These are phyloP conservation scores for Plumapathes pennacea DNA, from an alignment of 92 coral and sea anemone genomes.

Conservation along the genomic window DNA sequence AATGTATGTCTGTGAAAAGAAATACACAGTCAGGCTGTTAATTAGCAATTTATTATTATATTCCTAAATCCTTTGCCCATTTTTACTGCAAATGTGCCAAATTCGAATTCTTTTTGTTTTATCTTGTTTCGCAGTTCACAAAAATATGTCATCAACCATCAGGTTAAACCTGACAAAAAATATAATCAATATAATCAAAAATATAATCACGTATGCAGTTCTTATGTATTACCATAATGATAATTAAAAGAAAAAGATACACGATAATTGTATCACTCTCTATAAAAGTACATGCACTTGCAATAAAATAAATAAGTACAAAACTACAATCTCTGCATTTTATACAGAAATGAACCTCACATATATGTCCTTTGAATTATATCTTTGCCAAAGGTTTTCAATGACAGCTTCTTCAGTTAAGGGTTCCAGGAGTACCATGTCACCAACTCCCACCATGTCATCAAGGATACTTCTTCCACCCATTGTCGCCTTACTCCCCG, in stretches of 20 bases:
- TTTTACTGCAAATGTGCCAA: no score
- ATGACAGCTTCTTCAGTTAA: constrained; percentile 89
- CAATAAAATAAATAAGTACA: no score
- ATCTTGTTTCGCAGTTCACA: no score
- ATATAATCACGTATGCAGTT: background rate
- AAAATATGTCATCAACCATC: no score
- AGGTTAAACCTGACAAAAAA: background rate
- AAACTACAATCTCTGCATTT: background rate
- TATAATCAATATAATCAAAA: background rate
- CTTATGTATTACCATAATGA: no score
- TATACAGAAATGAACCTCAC: constrained; percentile 45
- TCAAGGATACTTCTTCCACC: constrained; percentile 97
- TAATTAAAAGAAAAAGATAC: no score
- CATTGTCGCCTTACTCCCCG: constrained; percentile 41
- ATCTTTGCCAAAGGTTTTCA: constrained; percentile 94
- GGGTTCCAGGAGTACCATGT: constrained; percentile 94
- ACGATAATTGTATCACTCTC: no score
- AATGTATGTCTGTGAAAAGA: constrained; percentile 80
- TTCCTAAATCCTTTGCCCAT: no score
- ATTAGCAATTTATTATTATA: no score
- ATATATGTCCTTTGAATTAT: constrained; percentile 93
- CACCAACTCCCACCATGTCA: constrained; percentile 97
- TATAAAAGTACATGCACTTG: no score
- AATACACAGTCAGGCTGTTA: no score
- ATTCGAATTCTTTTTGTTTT: no score